Evolutionary conservation across 1,140 invertebrate genomes (phyloP), one percentile per base, ranked within the genome.

Genomic region (Zaprionus davidi): DNA sequence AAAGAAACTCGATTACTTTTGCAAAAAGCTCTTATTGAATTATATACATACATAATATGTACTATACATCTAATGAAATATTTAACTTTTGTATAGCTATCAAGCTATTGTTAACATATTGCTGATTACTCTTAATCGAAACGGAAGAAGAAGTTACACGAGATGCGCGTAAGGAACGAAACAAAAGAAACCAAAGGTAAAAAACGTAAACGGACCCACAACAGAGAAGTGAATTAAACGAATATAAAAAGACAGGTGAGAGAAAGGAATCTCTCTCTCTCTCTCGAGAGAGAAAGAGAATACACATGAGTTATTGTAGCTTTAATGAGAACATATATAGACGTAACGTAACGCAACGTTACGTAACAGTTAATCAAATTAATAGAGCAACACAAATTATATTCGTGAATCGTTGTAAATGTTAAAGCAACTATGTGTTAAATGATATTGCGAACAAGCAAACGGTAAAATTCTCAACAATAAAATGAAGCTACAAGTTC

Each of bases 181-280:
- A 13, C 13, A 44, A 60, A 62, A 66, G 63, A 49, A 81, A 82
- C 38, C 51, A 44, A 64, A 57, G 22, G 51, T 36, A 46, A 68
- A 38, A 38, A 71, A 63, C 60, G 77, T 73, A 84, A 84, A 74
- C 70, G 60, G 84, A 56, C 78, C 82, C 82, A 84, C 82, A 70
- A 77, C 51, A 69, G 22, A 62, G 46, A 66, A 26, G 7, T 31
- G 24, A 49, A 44, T 38, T 41, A 24, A 58, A 11, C 7, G n/a
- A 41, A 31, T 51, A 20, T 2, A 20, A 34, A 62, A 56, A 34
- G 15, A 38, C 22, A 63, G 17, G 64, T 38, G 22, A 7, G 20
- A 34, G 15, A 34, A 67, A 24, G 11, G 17, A 41, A 20, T 22
- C 5, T 31, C 28, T 31, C 28, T 28, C 28, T 28, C 7, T 28